These are phyloP conservation scores for Papilio helenus DNA, from an alignment of 1,140 invertebrate species.

Conservation along the genomic window DNA sequence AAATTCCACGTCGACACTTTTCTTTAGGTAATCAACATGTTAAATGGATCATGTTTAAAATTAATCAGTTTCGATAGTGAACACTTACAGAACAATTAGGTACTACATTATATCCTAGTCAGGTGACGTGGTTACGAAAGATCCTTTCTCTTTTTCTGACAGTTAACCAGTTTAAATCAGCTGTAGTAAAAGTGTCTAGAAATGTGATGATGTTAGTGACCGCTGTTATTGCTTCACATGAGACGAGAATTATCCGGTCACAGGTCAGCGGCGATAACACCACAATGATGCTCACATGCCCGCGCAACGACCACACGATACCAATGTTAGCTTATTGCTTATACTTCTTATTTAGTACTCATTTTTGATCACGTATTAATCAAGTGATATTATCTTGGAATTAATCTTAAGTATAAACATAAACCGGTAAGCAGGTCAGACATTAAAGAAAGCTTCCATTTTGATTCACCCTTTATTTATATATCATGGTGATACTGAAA, in stretches of 20 bases:
- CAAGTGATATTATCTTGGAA: not conserved
- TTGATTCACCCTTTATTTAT: not conserved
- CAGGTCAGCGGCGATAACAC: constrained; percentile 67
- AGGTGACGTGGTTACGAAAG: not conserved
- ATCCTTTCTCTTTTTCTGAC: constrained; percentile 4
- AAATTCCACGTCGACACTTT: not conserved
- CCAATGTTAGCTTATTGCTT: not conserved
- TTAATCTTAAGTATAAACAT: not conserved
- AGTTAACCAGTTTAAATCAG: not conserved
- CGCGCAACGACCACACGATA: not conserved
- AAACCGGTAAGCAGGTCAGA: not conserved
- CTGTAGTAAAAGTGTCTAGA: constrained; percentile 43
- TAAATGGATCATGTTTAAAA: not conserved
- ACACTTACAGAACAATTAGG: not conserved
- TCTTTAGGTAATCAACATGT: not conserved
- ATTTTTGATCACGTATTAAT: not conserved
- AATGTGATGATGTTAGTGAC: constrained; percentile 67
- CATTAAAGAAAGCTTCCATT: not conserved
- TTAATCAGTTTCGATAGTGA: not conserved
- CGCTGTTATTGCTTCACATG: constrained; percentile 70
- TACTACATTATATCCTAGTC: not conserved
- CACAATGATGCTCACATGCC: constrained; percentile 48
- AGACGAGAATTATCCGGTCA: constrained; percentile 72
- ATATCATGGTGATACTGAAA: not conserved
- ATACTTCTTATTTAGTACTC: not conserved